Conservation (phyloP, 2,113 vertebrate genomes). For the Eclectus roratus region DNA sequence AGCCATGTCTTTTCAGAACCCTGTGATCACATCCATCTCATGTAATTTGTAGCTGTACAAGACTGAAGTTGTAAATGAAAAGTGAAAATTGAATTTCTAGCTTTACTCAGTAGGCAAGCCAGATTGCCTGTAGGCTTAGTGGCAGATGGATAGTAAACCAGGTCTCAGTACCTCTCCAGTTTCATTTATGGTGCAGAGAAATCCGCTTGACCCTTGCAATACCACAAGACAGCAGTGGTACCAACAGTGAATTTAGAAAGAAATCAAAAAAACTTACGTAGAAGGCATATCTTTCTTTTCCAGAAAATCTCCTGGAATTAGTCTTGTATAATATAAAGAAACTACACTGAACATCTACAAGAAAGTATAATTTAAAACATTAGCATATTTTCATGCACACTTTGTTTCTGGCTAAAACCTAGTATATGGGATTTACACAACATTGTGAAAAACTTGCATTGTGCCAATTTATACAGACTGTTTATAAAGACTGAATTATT, state of each 20-base stretch:
- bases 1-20: rapidly evolving
- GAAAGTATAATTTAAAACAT: neutral
- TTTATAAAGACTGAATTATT: neutral
- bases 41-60: neutral
- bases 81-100: constrained; percentile 3
- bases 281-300: neutral
- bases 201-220: neutral
- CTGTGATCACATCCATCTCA: neutral
- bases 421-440: neutral
- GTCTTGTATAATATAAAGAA: neutral
- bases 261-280: neutral
- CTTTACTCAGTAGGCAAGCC: neutral
- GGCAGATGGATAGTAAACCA: neutral
- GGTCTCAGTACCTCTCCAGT: neutral
- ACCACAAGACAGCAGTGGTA: neutral
- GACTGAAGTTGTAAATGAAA: neutral
- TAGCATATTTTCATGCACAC: neutral
- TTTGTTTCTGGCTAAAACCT: neutral
- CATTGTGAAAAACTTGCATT: neutral
- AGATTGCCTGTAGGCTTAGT: neutral
- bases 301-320: neutral
- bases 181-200: neutral
- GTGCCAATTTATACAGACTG: neutral
- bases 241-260: neutral
- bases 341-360: neutral